phyloP scores from a whole-genome alignment of 2,797 vertebrate species.

The Gymnoscopelus braueri region DNA sequence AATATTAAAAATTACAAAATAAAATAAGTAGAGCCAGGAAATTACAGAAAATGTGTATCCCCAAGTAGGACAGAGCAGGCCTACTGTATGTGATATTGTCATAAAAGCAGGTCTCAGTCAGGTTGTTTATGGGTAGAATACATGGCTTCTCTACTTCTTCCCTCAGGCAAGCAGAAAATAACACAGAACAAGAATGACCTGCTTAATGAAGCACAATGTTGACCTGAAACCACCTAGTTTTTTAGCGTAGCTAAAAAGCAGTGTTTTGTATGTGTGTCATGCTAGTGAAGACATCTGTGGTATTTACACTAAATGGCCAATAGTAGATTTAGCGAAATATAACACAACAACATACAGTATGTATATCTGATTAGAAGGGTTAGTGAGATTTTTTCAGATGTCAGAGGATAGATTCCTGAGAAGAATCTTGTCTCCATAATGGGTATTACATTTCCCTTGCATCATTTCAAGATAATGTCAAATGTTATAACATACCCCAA shows the following conservation, averaged over 20 bases:
- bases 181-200: constrained; percentile 34
- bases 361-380: constrained; percentile 1
- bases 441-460: no score
- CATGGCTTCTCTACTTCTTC: constrained; percentile 19
- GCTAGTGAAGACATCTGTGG: not conserved
- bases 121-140: constrained; percentile 56
- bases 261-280: constrained; percentile 19
- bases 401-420: no score
- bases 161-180: constrained; percentile 48
- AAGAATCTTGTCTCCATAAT: no score
- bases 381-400: constrained; percentile 10
- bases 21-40: not conserved
- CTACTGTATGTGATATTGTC: constrained; percentile 13
- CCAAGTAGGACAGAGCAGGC: constrained; percentile 34
- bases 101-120: constrained; percentile 32
- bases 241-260: constrained; percentile 23
- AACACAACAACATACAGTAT: no score
- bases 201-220: constrained; percentile 47
- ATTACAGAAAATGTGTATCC: constrained; percentile 35
- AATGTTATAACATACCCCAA: no score
- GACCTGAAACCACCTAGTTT: constrained; percentile 47
- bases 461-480: no score
- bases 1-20: not conserved
- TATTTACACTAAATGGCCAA: constrained; percentile 12
- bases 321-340: constrained; percentile 21